phyloP scores from a whole-genome alignment of 2,888 invertebrate genomes.

The Macrophya alboannulata region DNA sequence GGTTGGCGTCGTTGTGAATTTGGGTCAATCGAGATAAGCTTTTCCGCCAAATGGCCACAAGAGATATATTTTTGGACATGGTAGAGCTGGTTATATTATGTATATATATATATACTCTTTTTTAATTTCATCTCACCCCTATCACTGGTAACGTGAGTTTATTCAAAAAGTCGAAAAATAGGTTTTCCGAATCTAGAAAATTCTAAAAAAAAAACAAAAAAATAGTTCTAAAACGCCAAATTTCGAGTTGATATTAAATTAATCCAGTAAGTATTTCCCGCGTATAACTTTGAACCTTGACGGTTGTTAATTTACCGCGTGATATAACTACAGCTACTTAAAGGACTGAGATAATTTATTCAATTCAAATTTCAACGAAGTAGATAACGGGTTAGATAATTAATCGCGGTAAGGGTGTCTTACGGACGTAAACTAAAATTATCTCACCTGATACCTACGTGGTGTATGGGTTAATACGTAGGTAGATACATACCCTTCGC shows the following conservation, averaged over 20 bases:
- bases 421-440: not conserved
- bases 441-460: not conserved
- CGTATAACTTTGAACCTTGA: not conserved
- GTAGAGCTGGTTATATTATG: not conserved
- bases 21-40: conserved; percentile 52
- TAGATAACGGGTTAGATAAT: conserved; percentile 19
- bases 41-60: conserved; percentile 17
- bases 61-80: conserved; percentile 11
- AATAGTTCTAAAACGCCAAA: not conserved
- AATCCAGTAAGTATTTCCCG: not conserved
- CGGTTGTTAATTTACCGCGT: conserved; percentile 2
- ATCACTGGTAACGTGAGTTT: not conserved
- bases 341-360: conserved; percentile 19
- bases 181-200: not conserved
- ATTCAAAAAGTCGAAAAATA: not conserved
- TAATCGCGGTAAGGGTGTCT: not conserved
- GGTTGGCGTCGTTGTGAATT: conserved; percentile 24
- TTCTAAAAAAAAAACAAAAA: not conserved
- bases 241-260: not conserved
- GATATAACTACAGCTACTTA: not conserved
- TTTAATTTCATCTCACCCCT: not conserved
- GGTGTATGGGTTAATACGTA: not conserved
- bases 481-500: not conserved
- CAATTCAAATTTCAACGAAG: conserved; percentile 17
- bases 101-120: not conserved